These are phyloP conservation scores for Neoniphon sammara DNA, from an alignment of 2,797 vertebrate genomes.

Conservation along the genomic window DNA sequence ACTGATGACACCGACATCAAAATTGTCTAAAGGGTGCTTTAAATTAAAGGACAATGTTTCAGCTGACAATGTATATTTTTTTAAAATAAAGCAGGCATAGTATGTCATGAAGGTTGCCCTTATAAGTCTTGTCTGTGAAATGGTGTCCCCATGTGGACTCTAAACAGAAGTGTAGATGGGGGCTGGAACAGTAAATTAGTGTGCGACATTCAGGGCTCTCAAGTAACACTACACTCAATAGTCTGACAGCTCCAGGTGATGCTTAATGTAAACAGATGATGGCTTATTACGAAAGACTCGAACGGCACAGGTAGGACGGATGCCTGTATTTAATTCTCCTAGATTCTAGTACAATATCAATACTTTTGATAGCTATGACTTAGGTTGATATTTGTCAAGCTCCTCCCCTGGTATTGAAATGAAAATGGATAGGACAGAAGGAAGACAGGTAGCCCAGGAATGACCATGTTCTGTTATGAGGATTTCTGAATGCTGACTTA, in stretches of 20 bases:
- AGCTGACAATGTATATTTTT: neutral
- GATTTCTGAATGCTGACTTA: neutral
- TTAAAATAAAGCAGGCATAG: too few species aligned
- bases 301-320: constrained; percentile 59
- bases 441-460: neutral
- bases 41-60: neutral
- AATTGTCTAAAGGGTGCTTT: neutral
- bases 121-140: neutral
- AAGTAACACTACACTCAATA: constrained; percentile 53
- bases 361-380: neutral
- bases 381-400: neutral
- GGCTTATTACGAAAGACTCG: constrained; percentile 56
- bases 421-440: too few species aligned
- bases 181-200: constrained; percentile 4
- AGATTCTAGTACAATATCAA: neutral
- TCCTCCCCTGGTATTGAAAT: neutral
- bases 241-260: constrained; percentile 50
- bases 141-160: constrained; percentile 24
- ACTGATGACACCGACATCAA: neutral
- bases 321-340: neutral
- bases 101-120: neutral
- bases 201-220: constrained; percentile 45
- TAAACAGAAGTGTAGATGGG: neutral
- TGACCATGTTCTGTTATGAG: neutral
- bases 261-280: constrained; percentile 52